A percentile compares a stretch with the other conserved stretches of the same genome.
Conservation (phyloP, 2,113 vertebrate species). For the Labeo rohita region DNA sequence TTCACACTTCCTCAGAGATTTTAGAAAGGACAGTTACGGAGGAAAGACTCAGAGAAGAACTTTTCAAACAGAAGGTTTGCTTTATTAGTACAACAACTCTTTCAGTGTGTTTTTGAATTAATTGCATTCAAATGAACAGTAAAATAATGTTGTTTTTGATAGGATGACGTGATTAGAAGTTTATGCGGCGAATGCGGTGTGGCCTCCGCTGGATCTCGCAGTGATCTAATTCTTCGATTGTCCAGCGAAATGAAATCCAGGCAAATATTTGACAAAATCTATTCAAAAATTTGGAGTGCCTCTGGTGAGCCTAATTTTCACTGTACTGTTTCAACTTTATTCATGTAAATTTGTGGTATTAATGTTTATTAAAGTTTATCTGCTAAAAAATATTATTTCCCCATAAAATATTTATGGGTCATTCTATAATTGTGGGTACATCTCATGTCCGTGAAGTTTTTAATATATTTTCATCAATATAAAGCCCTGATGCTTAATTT, state of each 20-base stretch:
- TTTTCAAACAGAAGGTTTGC: conserved; percentile 38
- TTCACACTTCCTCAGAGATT: background rate
- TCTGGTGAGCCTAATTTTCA: conserved; percentile 19
- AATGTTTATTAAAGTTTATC: background rate
- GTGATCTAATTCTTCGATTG: conserved; percentile 30
- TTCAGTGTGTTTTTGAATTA: background rate
- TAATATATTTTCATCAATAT: too few relatives aligned
- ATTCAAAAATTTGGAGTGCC: conserved; percentile 15
- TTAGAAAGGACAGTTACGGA: conserved; percentile 16
- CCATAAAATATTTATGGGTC: background rate
- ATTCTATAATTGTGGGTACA: background rate
- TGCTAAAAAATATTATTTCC: background rate
- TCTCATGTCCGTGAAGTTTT: too few relatives aligned
- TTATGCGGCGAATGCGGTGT: conserved; percentile 37
- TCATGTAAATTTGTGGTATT: background rate
- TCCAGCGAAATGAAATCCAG: conserved; percentile 14
- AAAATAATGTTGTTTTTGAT: background rate
- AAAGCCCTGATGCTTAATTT: too few relatives aligned
- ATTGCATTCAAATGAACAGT: background rate
- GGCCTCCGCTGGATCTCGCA: conserved; percentile 32
- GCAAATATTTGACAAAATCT: conserved; percentile 17
- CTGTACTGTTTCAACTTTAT: background rate
- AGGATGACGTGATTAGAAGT: conserved; percentile 1
- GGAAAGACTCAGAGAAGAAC: conserved; percentile 36
- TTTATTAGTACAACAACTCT: background rate